Conservation (phyloP, 2,113 vertebrate genomes). For the Ranitomeya variabilis region DNA sequence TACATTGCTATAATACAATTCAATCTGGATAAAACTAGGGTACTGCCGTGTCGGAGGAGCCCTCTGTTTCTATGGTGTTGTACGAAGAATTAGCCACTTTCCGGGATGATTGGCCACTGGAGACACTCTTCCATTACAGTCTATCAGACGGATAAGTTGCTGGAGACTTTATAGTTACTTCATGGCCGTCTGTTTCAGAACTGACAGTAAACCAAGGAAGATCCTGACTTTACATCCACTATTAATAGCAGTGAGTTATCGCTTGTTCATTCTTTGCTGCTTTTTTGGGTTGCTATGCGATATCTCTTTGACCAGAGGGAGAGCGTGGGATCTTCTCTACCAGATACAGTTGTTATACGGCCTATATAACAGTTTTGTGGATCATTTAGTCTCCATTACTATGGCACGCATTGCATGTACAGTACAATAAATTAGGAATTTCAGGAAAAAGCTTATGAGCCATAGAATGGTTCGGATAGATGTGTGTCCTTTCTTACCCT, state of each 20-base stretch:
- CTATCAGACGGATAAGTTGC: not conserved
- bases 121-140: not conserved
- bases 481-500: too few species aligned
- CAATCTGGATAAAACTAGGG: not conserved
- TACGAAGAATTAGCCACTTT: not conserved
- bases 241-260: not conserved
- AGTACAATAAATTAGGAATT: too few species aligned
- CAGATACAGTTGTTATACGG: too few species aligned
- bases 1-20: not conserved
- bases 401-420: too few species aligned
- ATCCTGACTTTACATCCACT: not conserved
- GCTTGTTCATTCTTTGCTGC: not conserved
- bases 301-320: not conserved
- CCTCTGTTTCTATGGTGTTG: not conserved
- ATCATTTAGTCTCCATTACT: too few species aligned
- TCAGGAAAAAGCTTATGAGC: too few species aligned
- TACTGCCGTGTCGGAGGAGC: not conserved
- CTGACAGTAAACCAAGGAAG: not conserved
- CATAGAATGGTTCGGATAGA: too few species aligned
- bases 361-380: too few species aligned
- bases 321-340: too few species aligned
- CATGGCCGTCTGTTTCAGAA: not conserved
- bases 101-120: constrained; percentile 14
- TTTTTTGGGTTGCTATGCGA: not conserved
- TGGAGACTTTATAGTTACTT: not conserved